Base-by-base conservation (phyloP, 2,888 invertebrate species). In the Melinaea menophilus region DNA sequence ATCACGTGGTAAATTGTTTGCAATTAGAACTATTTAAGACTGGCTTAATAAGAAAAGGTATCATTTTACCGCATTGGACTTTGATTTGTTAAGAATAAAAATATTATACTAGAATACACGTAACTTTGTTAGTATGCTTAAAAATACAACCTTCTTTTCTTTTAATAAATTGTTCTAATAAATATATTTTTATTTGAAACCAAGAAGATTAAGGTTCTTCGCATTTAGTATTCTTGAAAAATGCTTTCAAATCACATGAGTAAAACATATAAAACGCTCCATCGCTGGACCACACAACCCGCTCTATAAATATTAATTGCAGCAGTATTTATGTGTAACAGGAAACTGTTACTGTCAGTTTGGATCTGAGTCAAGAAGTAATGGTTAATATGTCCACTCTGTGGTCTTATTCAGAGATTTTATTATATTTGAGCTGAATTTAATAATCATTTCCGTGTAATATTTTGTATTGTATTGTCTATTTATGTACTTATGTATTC, bases 1-100 rank as follows among this genome's bases (percentile, higher is more conserved):
- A 68, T 59, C 64, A 55, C 58, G 68, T 55, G 64, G 66, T 62
- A 69, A 69, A 72, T 68, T 68, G 69, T 71, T 69, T 67, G 69
- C 69, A 65, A 67, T 68, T 65, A 55, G 63, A 66, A 65, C 64
- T 65, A 63, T 65, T 67, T 62, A 64, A 56, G 56, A 31, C 58
- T 51, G 56, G 48, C 51, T 64, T 64, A 64, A 60, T 61, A 48
- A 31, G 41, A 46, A 22, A 48, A 34, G 54, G 61, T 62, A 61
- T n/a, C 22, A 58, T 58, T 13, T 37, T 41, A 62, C 57, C 56
- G 57, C 56, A 47, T 48, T 11, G 48, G 46, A 35, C 54, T 56
- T 34, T 65, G 62, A 51, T 9, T n/a, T 13, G 33, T 55, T 5
- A 37, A 37, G 5, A 37, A 7, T 37, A 37, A 5, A 5, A 35